A percentile compares a stretch with the other conserved stretches of the same genome.
Evolutionary conservation across 2,113 vertebrate genomes (phyloP).

Genomic region (Neodontobutis hainanensis): DNA sequence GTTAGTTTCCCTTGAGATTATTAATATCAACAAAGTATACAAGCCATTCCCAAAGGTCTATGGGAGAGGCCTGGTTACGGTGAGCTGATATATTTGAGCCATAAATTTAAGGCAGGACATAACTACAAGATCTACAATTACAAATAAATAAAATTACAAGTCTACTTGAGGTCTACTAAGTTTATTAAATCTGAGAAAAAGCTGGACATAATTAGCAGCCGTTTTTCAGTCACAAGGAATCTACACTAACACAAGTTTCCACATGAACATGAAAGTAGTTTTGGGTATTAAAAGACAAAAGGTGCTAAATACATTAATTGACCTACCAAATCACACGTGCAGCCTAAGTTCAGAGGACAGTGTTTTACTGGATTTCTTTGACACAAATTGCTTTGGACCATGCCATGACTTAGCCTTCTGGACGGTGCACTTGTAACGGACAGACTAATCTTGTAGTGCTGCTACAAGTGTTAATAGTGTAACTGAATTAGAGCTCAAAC

Average conservation of each 20-base stretch:
- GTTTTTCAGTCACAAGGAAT: background rate
- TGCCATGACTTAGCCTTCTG: conserved; percentile 66
- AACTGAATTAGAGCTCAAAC: conserved; percentile 71
- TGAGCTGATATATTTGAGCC: too few relatives aligned
- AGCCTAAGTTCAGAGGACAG: conserved; percentile 7
- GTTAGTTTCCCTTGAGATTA: too few relatives aligned
- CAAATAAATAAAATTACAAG: too few relatives aligned
- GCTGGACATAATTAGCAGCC: background rate
- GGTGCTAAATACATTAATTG: background rate
- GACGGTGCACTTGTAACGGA: conserved; percentile 52
- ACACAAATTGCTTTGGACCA: conserved; percentile 74
- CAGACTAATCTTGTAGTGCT: conserved; percentile 66
- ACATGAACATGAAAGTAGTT: background rate
- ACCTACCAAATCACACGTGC: background rate
- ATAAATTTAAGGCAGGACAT: background rate
- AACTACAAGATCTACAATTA: too few relatives aligned
- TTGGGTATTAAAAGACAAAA: background rate
- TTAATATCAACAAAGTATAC: too few relatives aligned
- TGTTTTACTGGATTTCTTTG: conserved; percentile 61
- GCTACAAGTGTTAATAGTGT: conserved; percentile 62
- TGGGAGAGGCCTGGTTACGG: too few relatives aligned
- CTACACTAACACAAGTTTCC: too few relatives aligned
- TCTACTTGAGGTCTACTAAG: background rate
- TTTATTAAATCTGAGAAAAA: background rate
- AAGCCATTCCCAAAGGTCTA: too few relatives aligned